A percentile compares a stretch with the other conserved stretches of the same genome.
These are phyloP conservation scores for Mormyrops attenuatus DNA, from an alignment of 2,797 vertebrate species.

Conservation along the genomic window DNA sequence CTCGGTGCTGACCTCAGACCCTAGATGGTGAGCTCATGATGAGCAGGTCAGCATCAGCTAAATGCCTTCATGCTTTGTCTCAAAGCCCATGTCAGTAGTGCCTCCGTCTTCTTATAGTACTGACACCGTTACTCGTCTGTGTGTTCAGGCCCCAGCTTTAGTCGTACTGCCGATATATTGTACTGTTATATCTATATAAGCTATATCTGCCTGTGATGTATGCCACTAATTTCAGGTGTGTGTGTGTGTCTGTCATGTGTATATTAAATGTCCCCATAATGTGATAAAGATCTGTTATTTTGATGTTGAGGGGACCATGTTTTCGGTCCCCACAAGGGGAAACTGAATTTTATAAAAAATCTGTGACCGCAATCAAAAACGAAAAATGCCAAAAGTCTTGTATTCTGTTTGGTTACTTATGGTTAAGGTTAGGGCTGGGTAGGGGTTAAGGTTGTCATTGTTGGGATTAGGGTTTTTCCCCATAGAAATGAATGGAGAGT, in stretches of 20 bases:
- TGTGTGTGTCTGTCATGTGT: not conserved
- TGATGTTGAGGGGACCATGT: not conserved
- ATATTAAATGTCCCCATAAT: not conserved
- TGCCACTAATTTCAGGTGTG: not conserved
- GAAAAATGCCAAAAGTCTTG: not conserved
- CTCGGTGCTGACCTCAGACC: constrained; percentile 28
- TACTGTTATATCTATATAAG: too few relatives aligned
- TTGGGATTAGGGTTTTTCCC: not conserved
- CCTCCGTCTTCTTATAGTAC: not conserved
- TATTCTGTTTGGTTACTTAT: not conserved
- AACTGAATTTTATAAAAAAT: not conserved
- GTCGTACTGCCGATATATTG: not conserved
- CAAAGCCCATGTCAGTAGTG: not conserved
- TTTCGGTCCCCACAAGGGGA: not conserved
- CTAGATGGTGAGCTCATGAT: constrained; percentile 25
- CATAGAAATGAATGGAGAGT: not conserved
- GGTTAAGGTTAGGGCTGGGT: not conserved
- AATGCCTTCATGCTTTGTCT: constrained; percentile 9
- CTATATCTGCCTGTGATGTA: not conserved
- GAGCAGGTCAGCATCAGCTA: constrained; percentile 10
- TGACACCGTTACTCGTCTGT: not conserved
- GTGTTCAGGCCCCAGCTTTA: not conserved
- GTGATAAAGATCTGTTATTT: not conserved
- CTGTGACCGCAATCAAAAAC: not conserved
- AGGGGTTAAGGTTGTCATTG: not conserved